Base-by-base conservation (phyloP, 2,113 vertebrate genomes). In the Cyprinodon tularosa region DNA sequence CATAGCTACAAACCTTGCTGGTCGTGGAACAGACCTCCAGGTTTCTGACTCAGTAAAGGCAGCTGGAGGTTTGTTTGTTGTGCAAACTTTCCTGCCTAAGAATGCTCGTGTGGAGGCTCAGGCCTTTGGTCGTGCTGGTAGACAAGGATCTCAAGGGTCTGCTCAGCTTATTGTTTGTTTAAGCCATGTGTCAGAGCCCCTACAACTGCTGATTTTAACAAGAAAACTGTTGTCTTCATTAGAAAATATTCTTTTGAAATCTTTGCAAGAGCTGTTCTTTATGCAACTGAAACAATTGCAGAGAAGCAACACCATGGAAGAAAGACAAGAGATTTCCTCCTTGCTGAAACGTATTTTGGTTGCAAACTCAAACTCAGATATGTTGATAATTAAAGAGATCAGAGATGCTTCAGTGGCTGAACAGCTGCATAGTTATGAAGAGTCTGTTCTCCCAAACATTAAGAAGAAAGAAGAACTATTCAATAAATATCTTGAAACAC, bases 111-210 rank as follows among this genome's bases (percentile, higher is more conserved):
- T 94, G 1, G 92, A 94, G 76, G 76, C 84, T 0, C 93, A 94
- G 71, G 90, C 89, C 0, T 94, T 93, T 80, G 90, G 93, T 1
- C 88, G 92, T 14, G 92, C 91, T 2, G 91, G 85, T 9, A 84
- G 92, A 45, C 86, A 93, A 89, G 92, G 93, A 62, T 84, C 80
- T 62, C 91, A 91, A 66, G 93, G 92, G 3, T 91, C 88, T 22
- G 89, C 92, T 64, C 92, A 91, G 22, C 84, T 93, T 66, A 80
- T 93, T 5, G 60, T 92, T 68, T 93, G 88, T 38, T 48, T 17
- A 14, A 64, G 3, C 1, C 89, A 93, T 66, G 67, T 92, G 14
- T 11, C 87, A 45, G 22, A 72, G 9, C 9, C 3, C 12, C 11
- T 84, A 0, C 59, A 62, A 29, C 0, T 65, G 7, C 1, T 78